A percentile compares a stretch with the other conserved stretches of the same genome.
Conservation (phyloP, 2,888 invertebrate genomes). For the Eudemis profundana region DNA sequence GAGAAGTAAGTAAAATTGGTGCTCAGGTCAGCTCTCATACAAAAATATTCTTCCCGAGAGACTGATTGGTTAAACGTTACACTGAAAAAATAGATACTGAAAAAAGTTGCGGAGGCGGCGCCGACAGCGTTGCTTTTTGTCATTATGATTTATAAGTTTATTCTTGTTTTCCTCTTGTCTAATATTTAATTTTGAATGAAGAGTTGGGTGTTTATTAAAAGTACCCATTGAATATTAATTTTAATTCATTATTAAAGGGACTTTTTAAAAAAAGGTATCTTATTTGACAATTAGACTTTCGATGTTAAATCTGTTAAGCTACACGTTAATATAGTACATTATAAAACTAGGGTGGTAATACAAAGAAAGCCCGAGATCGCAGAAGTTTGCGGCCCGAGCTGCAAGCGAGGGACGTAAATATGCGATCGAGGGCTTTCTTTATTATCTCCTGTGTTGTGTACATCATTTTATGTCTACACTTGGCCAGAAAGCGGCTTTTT, state of each 20-base stretch:
- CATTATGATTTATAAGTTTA: conserved; percentile 10
- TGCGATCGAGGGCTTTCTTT: too few species aligned
- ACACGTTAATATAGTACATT: too few species aligned
- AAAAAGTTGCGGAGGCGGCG: conserved; percentile 8
- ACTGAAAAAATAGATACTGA: conserved; percentile 14
- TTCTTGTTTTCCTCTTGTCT: neutral
- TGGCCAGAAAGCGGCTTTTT: too few species aligned
- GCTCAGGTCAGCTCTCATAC: conserved; percentile 35
- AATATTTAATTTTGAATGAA: neutral
- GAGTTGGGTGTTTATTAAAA: neutral
- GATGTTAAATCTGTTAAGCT: too few species aligned
- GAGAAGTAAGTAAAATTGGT: conserved; percentile 59
- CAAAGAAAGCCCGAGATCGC: too few species aligned
- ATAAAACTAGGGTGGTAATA: too few species aligned
- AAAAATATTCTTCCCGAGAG: conserved; percentile 34
- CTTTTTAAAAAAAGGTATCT: too few species aligned
- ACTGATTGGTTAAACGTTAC: conserved; percentile 27
- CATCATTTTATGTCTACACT: too few species aligned
- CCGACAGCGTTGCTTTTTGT: neutral
- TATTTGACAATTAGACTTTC: too few species aligned
- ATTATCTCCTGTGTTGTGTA: too few species aligned
- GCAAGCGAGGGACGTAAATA: too few species aligned
- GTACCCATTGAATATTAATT: neutral
- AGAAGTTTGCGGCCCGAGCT: too few species aligned
- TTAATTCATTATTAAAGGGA: neutral